Evolutionary conservation across 2,888 invertebrate genomes (phyloP).

Genomic region (Andrena praecox): DNA sequence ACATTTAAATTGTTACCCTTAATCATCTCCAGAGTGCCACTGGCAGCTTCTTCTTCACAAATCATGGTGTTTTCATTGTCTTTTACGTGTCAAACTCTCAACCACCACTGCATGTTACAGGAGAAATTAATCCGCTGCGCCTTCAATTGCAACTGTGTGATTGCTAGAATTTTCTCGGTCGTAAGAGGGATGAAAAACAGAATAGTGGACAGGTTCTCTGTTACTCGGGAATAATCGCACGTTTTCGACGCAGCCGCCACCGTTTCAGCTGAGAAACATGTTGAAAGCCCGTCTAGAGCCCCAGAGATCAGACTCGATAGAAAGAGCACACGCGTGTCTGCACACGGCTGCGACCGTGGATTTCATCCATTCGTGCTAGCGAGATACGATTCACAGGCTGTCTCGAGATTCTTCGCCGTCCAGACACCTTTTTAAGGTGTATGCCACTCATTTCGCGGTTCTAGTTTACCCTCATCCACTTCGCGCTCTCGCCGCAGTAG

Average conservation of each 20-base stretch:
- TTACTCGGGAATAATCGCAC: neutral
- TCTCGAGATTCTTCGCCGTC: conserved; percentile 62
- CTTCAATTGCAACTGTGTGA: no score
- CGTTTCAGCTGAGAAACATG: conserved; percentile 17
- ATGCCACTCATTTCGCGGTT: conserved; percentile 61
- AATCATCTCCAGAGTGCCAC: no score
- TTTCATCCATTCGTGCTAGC: conserved; percentile 44
- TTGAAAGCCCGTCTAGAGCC: conserved; percentile 28
- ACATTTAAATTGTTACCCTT: no score
- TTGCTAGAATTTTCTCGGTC: no score
- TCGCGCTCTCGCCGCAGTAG: conserved; percentile 53
- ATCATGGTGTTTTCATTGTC: no score
- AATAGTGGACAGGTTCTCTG: no score
- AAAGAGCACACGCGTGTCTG: conserved; percentile 15
- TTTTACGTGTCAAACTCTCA: no score
- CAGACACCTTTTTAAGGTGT: conserved; percentile 68
- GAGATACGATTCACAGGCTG: conserved; percentile 70
- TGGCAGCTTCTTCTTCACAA: no score
- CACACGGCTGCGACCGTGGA: conserved; percentile 9
- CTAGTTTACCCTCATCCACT: conserved; percentile 49
- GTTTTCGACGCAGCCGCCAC: neutral
- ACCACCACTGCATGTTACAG: no score
- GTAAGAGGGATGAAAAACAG: no score
- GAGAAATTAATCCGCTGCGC: no score
- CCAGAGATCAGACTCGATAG: conserved; percentile 26